A percentile compares a stretch with the other conserved stretches of the same genome.
These are phyloP conservation scores for Cotesia vestalis DNA, from an alignment of 1,140 invertebrate species.

Conservation along the genomic window DNA sequence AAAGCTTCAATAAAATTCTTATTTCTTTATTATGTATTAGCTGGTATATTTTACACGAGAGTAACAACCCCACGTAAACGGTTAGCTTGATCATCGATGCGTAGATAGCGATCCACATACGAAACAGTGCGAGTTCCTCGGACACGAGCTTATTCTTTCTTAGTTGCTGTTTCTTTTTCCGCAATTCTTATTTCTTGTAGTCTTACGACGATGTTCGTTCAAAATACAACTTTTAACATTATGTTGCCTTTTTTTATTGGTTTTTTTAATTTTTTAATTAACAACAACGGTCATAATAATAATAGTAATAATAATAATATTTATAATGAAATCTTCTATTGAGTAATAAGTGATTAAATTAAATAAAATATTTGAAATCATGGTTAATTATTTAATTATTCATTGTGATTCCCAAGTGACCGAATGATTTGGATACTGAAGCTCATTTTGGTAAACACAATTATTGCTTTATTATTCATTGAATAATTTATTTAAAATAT, in stretches of 20 bases:
- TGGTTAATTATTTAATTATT: constrained; percentile 16
- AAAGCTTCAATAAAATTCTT: too few relatives aligned
- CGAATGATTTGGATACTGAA: constrained; percentile 65
- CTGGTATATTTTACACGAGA: constrained; percentile 32
- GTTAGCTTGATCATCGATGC: constrained; percentile 62
- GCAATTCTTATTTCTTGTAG: constrained; percentile 29
- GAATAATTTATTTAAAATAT: background rate
- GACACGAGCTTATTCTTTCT: constrained; percentile 45
- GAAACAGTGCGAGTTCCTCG: constrained; percentile 65
- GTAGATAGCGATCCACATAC: constrained; percentile 65
- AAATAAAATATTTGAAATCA: constrained; percentile 15
- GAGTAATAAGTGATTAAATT: background rate
- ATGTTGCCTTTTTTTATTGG: constrained; percentile 15
- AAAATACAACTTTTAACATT: constrained; percentile 19
- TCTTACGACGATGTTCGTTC: constrained; percentile 27
- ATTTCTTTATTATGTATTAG: constrained; percentile 3
- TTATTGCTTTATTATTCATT: background rate
- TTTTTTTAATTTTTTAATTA: constrained; percentile 14
- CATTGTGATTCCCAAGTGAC: constrained; percentile 27
- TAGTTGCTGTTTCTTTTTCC: constrained; percentile 27
- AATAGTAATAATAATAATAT: background rate
- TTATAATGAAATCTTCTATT: background rate
- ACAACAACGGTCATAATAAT: background rate
- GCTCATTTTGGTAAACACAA: constrained; percentile 56
- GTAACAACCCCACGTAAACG: constrained; percentile 51